Percentiles rank a stretch among this genome's conserved stretches.
phyloP scores from a whole-genome alignment of 2,888 invertebrate genomes.

The Trachelus iudaicus region DNA sequence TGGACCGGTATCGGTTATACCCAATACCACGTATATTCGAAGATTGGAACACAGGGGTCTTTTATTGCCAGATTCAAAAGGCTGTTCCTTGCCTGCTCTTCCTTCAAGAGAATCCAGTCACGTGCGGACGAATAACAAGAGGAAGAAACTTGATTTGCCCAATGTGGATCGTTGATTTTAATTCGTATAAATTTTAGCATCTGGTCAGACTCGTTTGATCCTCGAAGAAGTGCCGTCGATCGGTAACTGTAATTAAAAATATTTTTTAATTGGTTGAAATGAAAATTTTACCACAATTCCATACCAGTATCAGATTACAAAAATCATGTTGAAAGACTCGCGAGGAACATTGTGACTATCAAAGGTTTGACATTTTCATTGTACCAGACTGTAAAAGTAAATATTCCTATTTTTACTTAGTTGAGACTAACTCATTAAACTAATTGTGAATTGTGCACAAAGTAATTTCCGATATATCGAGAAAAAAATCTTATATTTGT shows the following conservation, averaged over 20 bases:
- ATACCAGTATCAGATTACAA: not conserved
- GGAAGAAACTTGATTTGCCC: slow-evolving; percentile 43
- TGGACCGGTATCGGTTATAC: slow-evolving; percentile 47
- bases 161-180: slow-evolving; percentile 11
- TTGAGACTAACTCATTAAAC: not conserved
- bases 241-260: not conserved
- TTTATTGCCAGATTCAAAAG: slow-evolving; percentile 33
- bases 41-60: slow-evolving; percentile 46
- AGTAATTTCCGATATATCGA: not conserved
- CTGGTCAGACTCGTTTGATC: not conserved
- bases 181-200: not conserved
- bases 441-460: not conserved
- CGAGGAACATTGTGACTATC: not conserved
- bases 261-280: not conserved
- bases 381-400: too few species aligned
- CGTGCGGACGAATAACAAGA: slow-evolving; percentile 39
- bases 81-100: slow-evolving; percentile 46
- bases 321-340: not conserved
- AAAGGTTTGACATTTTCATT: not conserved
- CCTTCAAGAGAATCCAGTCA: slow-evolving; percentile 36
- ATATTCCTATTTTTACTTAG: not conserved
- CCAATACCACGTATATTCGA: slow-evolving; percentile 51
- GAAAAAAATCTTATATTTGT: not conserved
- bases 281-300: not conserved
- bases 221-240: not conserved